Conservation (phyloP, 2,888 invertebrate species). For the Sesia apiformis region DNA sequence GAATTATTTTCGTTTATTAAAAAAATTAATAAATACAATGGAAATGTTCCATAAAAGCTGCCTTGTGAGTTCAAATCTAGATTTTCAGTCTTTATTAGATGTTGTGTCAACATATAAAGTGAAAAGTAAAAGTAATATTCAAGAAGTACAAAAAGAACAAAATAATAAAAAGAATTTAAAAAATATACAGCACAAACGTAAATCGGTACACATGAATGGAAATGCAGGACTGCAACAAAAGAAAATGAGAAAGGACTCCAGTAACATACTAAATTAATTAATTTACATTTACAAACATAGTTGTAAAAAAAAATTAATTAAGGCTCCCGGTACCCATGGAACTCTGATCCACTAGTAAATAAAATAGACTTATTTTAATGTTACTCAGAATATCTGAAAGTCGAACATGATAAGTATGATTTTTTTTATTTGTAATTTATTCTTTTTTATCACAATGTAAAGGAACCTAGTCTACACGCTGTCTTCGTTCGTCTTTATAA, state of each 20-base stretch:
- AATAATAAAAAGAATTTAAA: conserved; percentile 21
- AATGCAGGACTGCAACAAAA: conserved; percentile 33
- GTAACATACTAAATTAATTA: too few species aligned
- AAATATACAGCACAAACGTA: conserved; percentile 50
- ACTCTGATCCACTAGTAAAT: too few species aligned
- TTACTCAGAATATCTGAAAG: too few species aligned
- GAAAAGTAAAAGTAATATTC: conserved; percentile 21
- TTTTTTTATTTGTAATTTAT: too few species aligned
- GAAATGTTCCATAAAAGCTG: conserved; percentile 58
- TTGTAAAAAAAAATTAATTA: too few species aligned
- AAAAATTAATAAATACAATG: conserved; percentile 68
- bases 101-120: conserved; percentile 34
- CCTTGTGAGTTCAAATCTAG: conserved; percentile 37
- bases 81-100: conserved; percentile 38
- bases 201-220: conserved; percentile 36
- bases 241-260: conserved; percentile 27
- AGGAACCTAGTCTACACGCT: too few species aligned
- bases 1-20: conserved; percentile 71
- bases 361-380: too few species aligned
- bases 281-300: too few species aligned
- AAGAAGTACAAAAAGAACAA: conserved; percentile 19
- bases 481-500: too few species aligned
- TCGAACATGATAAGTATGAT: too few species aligned
- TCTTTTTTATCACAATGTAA: too few species aligned
- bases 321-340: too few species aligned